phyloP scores from a whole-genome alignment of 2,888 invertebrate species.

The Ypsolopha scabrella region DNA sequence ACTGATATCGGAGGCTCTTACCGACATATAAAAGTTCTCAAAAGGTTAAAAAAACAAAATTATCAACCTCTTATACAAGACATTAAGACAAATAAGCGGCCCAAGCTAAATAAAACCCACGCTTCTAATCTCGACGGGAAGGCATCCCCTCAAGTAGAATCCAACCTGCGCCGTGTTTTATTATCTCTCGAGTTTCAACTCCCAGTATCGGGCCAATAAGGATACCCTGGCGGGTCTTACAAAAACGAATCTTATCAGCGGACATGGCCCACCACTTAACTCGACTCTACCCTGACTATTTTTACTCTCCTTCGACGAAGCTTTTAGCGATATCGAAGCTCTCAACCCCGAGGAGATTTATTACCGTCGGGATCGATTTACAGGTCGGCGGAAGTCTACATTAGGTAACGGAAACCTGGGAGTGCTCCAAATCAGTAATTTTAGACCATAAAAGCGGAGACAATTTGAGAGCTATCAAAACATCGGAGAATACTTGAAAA shows the following conservation, averaged over 20 bases:
- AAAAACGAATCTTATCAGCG: constrained; percentile 63
- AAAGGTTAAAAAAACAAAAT: not conserved
- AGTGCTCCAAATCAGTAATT: constrained; percentile 39
- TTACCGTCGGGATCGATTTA: constrained; percentile 51
- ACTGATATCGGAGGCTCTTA: not conserved
- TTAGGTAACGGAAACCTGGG: constrained; percentile 52
- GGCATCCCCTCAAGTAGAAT: constrained; percentile 39
- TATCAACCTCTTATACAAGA: constrained; percentile 1
- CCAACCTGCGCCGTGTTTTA: constrained; percentile 42
- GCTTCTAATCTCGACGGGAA: constrained; percentile 35
- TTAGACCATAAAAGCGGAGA: constrained; percentile 39
- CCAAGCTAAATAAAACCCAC: constrained; percentile 42
- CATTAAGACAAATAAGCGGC: constrained; percentile 43
- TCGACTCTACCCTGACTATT: constrained; percentile 37
- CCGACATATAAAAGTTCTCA: not conserved
- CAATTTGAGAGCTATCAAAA: constrained; percentile 17
- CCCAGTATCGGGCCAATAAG: constrained; percentile 35
- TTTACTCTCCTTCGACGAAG: constrained; percentile 46
- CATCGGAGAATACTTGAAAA: constrained; percentile 23
- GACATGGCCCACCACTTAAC: constrained; percentile 65
- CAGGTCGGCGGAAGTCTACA: constrained; percentile 56
- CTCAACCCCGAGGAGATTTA: constrained; percentile 49
- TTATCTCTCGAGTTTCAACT: constrained; percentile 36
- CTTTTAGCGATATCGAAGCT: constrained; percentile 61
- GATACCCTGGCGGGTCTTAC: constrained; percentile 37